Evolutionary conservation across 2,888 invertebrate species (phyloP), one percentile per base, ranked within the genome.

Genomic region (Dioctria linearis): DNA sequence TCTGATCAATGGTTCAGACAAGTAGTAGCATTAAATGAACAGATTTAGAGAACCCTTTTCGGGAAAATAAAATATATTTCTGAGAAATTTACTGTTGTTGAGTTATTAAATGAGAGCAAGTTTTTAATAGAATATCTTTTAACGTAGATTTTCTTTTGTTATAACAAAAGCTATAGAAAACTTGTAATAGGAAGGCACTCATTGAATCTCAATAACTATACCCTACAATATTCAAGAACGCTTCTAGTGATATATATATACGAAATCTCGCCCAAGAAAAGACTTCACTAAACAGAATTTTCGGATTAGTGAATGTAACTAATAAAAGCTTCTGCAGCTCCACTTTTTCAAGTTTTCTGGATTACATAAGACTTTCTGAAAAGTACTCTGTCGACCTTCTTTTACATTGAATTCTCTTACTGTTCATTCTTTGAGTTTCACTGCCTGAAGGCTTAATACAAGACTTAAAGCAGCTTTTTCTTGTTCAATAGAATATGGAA

Each of bases 291-390:
- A 25, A 25, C 25, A 46, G 8, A 46, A 8, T 67, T 67, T 67
- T 46, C 25, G 67, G 67, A 67, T 67, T 67, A 67, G 67, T 67
- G 67, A 13, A 67, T 67, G 67, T 46, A 67, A 42, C 67, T 67
- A 46, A 43, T 43, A 46, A 67, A 67, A 46, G 42, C 46, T 13
- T 67, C n/a, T 13, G 25, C 6, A 46, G n/a, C 25, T 25, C 25
- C 25, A 25, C 25, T 25, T 6, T 46, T 67, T 67, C 5, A 46
- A 67, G 46, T 25, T 46, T 46, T 1, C 25, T 43, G 67, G n/a
- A 67, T 67, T 67, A 67, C 67, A 67, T 43, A 67, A 46, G 43
- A 67, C 3, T 13, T 25, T 13, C 8, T 67, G 46, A 67, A 67
- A 46, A 25, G 67, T 46, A 25, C 42, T 25, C 43, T 67, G 9